phyloP scores from a whole-genome alignment of 2,797 vertebrate genomes.

The Catharus ustulatus region DNA sequence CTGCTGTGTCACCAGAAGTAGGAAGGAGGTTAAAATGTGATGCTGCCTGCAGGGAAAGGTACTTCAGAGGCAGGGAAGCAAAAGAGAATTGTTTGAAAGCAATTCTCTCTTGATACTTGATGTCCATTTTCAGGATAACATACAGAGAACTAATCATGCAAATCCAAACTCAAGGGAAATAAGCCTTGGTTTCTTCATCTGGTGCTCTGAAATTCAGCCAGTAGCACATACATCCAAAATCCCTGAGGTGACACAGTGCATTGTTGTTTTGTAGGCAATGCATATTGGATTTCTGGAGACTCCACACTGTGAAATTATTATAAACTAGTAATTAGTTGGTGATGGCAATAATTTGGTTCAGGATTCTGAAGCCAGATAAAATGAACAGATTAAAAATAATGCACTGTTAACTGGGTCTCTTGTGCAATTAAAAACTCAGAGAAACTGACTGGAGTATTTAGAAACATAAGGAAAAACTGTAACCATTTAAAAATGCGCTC shows the following conservation, averaged over 20 bases:
- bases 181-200: constrained; percentile 56
- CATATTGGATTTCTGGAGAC: constrained; percentile 26
- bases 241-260: constrained; percentile 10
- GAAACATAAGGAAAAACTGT: not conserved
- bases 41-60: constrained; percentile 24
- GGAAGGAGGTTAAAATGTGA: not conserved
- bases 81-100: not conserved
- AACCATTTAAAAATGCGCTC: not conserved
- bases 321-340: constrained; percentile 48
- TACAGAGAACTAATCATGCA: constrained; percentile 56
- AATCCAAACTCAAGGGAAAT: constrained; percentile 57
- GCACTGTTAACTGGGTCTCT: not conserved
- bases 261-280: constrained; percentile 9
- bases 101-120: constrained; percentile 8
- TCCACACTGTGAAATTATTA: constrained; percentile 61
- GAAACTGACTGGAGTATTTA: not conserved
- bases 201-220: constrained; percentile 56
- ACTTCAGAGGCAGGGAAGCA: constrained; percentile 16
- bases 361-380: constrained; percentile 10
- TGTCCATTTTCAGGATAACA: constrained; percentile 30
- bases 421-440: constrained; percentile 21
- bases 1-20: not conserved
- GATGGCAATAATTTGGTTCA: constrained; percentile 43
- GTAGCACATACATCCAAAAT: not conserved
- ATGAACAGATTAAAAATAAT: constrained; percentile 43